Percentiles rank a stretch among this genome's conserved stretches.
Conservation (phyloP, 1,140 invertebrate genomes). For the Sycobia sp. region DNA sequence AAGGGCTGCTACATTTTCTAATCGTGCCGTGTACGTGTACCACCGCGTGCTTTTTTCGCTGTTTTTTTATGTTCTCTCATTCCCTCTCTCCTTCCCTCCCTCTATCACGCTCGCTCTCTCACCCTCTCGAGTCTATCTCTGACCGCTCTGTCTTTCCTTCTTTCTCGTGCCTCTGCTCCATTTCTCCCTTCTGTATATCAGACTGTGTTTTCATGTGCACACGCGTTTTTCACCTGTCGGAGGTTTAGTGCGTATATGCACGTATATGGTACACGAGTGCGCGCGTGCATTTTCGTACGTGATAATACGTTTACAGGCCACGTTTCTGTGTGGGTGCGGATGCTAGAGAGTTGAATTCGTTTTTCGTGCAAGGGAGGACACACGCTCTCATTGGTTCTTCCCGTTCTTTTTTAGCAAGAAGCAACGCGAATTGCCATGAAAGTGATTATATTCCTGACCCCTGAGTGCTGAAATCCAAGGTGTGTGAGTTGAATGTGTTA, state of each 20-base stretch:
- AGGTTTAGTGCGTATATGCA: slow-evolving; percentile 10
- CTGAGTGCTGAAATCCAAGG: too few relatives aligned
- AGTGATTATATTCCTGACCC: too few relatives aligned
- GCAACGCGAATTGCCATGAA: too few relatives aligned
- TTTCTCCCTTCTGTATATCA: not conserved
- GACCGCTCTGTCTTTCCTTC: not conserved
- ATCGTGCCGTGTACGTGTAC: too few relatives aligned
- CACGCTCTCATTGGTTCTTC: too few relatives aligned
- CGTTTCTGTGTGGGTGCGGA: slow-evolving; percentile 18
- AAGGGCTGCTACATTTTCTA: slow-evolving; percentile 10
- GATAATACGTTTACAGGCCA: not conserved
- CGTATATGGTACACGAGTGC: not conserved
- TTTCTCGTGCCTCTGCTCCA: not conserved
- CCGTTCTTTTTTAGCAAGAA: too few relatives aligned
- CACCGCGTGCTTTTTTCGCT: slow-evolving; percentile 14
- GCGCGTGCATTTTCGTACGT: not conserved
- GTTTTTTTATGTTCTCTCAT: too few relatives aligned
- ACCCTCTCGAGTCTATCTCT: too few relatives aligned
- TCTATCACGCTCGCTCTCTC: not conserved
- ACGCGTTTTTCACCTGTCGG: slow-evolving; percentile 32
- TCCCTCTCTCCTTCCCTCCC: not conserved
- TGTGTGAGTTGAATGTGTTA: too few relatives aligned
- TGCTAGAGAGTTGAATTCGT: slow-evolving; percentile 11
- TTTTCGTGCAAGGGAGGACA: slow-evolving; percentile 36
- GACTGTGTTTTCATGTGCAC: slow-evolving; percentile 18